Evolutionary conservation across 2,888 invertebrate species (phyloP).

Genomic region (Drosophila mimetica): DNA sequence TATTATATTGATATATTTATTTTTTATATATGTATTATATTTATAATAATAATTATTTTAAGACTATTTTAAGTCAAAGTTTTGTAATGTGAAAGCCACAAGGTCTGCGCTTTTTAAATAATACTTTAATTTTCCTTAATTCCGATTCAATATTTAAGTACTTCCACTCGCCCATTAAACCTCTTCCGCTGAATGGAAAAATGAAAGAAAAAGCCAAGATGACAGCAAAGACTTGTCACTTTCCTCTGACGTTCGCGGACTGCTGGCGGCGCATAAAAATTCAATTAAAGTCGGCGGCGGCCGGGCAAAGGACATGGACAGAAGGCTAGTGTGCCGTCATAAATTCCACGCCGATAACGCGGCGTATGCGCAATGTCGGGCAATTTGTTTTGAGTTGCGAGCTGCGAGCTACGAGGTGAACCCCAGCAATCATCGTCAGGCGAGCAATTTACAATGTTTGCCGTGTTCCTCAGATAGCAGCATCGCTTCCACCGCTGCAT

Average conservation of each 20-base stretch:
- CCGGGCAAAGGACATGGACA: slow-evolving; percentile 42
- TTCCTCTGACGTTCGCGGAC: slow-evolving; percentile 29
- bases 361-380: slow-evolving; percentile 63
- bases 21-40: too few relatives aligned
- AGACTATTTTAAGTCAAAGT: too few relatives aligned
- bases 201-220: neutral
- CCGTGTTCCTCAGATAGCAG: slow-evolving; percentile 32
- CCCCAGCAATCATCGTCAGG: slow-evolving; percentile 34
- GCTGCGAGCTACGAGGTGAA: slow-evolving; percentile 10
- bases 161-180: neutral
- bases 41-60: too few relatives aligned
- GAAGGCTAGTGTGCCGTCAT: slow-evolving; percentile 48
- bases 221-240: slow-evolving; percentile 33
- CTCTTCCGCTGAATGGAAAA: neutral
- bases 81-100: too few relatives aligned
- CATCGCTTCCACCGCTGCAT: slow-evolving; percentile 41
- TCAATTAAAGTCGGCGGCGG: slow-evolving; percentile 51
- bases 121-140: too few relatives aligned
- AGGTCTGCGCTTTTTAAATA: too few relatives aligned
- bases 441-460: slow-evolving; percentile 59
- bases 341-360: slow-evolving; percentile 67
- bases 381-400: slow-evolving; percentile 53
- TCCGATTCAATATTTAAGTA: neutral
- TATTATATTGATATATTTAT: too few relatives aligned
- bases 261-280: slow-evolving; percentile 56